These are phyloP conservation scores for Mus caroli DNA, from an alignment of 2,797 vertebrate genomes.

Conservation along the genomic window DNA sequence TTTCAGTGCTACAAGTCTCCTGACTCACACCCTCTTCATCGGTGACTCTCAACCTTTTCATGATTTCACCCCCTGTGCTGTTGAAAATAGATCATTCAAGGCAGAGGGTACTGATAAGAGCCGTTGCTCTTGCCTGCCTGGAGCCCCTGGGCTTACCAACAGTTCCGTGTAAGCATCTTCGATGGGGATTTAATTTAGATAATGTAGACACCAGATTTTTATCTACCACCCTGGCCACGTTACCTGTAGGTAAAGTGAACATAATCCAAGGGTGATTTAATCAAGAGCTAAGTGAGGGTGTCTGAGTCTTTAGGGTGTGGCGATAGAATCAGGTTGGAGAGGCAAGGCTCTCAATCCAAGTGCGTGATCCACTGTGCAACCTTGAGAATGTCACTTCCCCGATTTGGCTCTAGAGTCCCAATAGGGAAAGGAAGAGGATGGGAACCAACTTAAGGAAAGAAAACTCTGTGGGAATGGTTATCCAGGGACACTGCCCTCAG, in stretches of 20 bases:
- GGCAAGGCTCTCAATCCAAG: background rate
- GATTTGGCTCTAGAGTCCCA: background rate
- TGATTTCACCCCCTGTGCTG: slow-evolving; percentile 28
- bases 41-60: slow-evolving; percentile 16
- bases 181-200: slow-evolving; percentile 80
- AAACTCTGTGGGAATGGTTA: no score
- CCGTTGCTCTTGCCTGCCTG: background rate
- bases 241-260: background rate
- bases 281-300: background rate
- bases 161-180: slow-evolving; percentile 42
- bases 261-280: slow-evolving; percentile 39
- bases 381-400: slow-evolving; percentile 37
- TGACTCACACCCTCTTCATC: background rate
- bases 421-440: background rate
- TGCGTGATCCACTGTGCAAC: background rate
- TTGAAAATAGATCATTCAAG: slow-evolving; percentile 65
- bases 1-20: slow-evolving; percentile 36
- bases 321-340: background rate
- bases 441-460: background rate
- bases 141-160: slow-evolving; percentile 45
- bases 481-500: rapidly evolving
- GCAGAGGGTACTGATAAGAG: slow-evolving; percentile 54
- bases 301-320: background rate
- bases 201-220: slow-evolving; percentile 75
- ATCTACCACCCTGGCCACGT: background rate